Evolutionary conservation across 2,113 vertebrate genomes (phyloP), one percentile per base, ranked within the genome.

Genomic region (Picathartes gymnocephalus): DNA sequence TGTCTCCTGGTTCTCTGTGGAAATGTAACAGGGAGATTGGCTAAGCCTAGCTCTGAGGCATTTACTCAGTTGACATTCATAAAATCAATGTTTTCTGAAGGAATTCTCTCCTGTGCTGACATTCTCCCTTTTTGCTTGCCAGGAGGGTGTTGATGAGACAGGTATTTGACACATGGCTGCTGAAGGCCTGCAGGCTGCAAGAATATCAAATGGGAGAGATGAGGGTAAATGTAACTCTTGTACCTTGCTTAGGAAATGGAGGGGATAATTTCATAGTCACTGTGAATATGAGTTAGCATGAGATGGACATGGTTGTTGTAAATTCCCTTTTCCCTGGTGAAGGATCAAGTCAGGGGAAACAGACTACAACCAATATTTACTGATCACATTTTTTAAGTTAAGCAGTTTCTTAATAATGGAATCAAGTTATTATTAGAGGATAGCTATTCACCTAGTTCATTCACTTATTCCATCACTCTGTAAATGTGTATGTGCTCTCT

Each of bases 161-260:
- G 44, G 94, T 96, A 4, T 99, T 99, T 97, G 97, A 98, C 89
- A 71, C 50, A 7, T 99, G 99, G 99, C 90, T 95, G 97, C 95
- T 94, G 91, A 97, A 88, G 45, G 71, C 72, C 3, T 86, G 89
- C 60, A 93, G 95, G 81, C 98, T 97, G 72, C 98, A 83, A 86
- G 98, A 99, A 72, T 93, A 97, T 84, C 97, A 76, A 86, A 92
- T 97, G 71, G 97, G 87, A 16, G 98, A 99, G 97, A 96, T 97
- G 76, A 98, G 93, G 97, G 99, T 99, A 98, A 50, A 64, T 53
- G 10, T 11, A 16, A 47, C 23, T 51, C 24, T 72, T 30, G 15
- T 37, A 15, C 13, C 31, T 69, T 73, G 37, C n/a, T 78, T 70
- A 62, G 40, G 57, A 60, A 53, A 15, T n/a, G 27, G 23, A 73